These are phyloP conservation scores for Gyps fulvus DNA, from an alignment of 2,113 vertebrate species.

Conservation along the genomic window DNA sequence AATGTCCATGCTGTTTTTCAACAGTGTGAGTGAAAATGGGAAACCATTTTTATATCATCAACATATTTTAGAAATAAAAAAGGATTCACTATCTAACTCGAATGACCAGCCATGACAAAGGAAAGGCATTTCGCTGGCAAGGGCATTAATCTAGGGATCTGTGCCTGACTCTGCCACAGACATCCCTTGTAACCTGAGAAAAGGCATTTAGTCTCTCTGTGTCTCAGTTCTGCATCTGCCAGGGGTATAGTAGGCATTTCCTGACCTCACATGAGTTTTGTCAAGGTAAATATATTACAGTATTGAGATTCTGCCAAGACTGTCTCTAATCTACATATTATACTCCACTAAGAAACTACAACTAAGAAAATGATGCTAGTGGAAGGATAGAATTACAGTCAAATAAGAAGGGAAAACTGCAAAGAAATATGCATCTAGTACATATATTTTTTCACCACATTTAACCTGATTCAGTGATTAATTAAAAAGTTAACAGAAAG, in stretches of 20 bases:
- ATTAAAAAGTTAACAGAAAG: background rate
- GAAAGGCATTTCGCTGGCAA: background rate
- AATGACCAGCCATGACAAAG: background rate
- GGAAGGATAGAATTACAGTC: background rate
- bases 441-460: background rate
- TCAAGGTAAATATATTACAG: background rate
- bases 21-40: background rate
- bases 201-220: background rate
- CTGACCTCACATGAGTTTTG: background rate
- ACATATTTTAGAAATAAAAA: background rate
- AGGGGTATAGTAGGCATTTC: background rate
- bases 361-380: background rate
- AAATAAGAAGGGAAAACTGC: background rate
- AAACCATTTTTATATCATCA: background rate
- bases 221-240: background rate
- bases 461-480: background rate
- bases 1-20: background rate
- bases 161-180: background rate
- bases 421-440: background rate
- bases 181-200: background rate
- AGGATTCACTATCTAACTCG: background rate
- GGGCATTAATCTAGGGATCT: background rate
- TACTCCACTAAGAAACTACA: background rate
- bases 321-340: background rate
- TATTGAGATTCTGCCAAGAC: background rate